phyloP scores from a whole-genome alignment of 2,888 invertebrate species.

The Cryptophagus acutangulus region DNA sequence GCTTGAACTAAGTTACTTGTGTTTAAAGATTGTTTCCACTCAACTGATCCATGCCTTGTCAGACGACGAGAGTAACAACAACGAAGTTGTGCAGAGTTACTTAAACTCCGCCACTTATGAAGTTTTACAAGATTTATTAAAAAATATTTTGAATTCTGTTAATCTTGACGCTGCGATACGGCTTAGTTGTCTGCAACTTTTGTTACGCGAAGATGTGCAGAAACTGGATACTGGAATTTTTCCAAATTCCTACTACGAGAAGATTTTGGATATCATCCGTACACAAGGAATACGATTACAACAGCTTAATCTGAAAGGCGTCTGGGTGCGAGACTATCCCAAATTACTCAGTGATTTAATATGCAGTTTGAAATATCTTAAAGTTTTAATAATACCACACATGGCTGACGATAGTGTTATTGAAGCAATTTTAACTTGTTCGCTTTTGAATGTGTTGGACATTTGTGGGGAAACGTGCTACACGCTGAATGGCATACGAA shows the following conservation, averaged over 20 bases:
- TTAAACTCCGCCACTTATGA: constrained; percentile 55
- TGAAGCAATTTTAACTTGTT: constrained; percentile 54
- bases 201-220: constrained; percentile 62
- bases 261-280: constrained; percentile 61
- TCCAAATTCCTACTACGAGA: constrained; percentile 66
- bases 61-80: constrained; percentile 52
- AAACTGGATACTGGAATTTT: constrained; percentile 64
- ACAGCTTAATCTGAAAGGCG: constrained; percentile 63
- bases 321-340: constrained; percentile 68
- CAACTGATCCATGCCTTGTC: constrained; percentile 59
- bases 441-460: constrained; percentile 57
- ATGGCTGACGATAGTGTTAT: constrained; percentile 66
- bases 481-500: constrained; percentile 59
- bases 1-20: constrained; percentile 55
- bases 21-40: constrained; percentile 58
- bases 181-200: constrained; percentile 60
- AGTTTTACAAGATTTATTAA: constrained; percentile 64
- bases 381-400: constrained; percentile 62
- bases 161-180: constrained; percentile 64
- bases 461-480: constrained; percentile 68
- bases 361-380: constrained; percentile 56
- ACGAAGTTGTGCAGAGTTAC: constrained; percentile 49
- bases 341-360: constrained; percentile 58
- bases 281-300: constrained; percentile 61
- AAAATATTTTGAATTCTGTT: constrained; percentile 60